These are phyloP conservation scores for Hofmannophila pseudospretella DNA, from an alignment of 2,888 invertebrate species.

Conservation along the genomic window DNA sequence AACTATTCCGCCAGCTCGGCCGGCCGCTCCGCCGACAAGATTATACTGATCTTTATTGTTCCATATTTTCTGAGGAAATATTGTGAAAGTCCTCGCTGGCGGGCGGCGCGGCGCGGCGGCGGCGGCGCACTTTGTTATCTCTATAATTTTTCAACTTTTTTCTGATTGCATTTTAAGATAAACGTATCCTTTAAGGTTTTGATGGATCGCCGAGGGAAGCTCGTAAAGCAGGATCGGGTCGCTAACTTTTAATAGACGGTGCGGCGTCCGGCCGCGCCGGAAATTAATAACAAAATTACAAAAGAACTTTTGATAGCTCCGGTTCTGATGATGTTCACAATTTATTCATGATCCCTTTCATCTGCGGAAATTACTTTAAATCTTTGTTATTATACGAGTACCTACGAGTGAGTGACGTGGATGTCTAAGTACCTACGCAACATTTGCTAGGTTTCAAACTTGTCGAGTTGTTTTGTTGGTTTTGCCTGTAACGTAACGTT, in stretches of 20 bases:
- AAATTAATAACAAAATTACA: conserved; percentile 12
- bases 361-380: background rate
- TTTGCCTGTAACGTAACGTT: no score
- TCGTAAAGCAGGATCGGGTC: conserved; percentile 20
- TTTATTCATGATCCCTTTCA: background rate
- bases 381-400: no score
- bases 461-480: no score
- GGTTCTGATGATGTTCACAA: background rate
- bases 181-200: conserved; percentile 36
- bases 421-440: no score
- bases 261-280: background rate
- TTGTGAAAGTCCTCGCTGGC: conserved; percentile 24
- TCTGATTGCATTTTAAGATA: conserved; percentile 32
- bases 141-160: conserved; percentile 32
- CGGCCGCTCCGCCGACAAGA: conserved; percentile 33
- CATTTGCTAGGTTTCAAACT: no score
- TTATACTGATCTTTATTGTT: conserved; percentile 45
- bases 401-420: no score
- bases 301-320: conserved; percentile 10
- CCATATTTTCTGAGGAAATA: conserved; percentile 30
- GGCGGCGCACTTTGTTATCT: conserved; percentile 35
- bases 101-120: no score
- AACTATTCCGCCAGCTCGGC: conserved; percentile 29
- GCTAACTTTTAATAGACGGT: no score
- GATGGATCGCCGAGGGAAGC: conserved; percentile 32